Percentiles rank a stretch among this genome's conserved stretches.
Evolutionary conservation across 2,888 invertebrate genomes (phyloP).

Genomic region (Watsonalla cultraria): DNA sequence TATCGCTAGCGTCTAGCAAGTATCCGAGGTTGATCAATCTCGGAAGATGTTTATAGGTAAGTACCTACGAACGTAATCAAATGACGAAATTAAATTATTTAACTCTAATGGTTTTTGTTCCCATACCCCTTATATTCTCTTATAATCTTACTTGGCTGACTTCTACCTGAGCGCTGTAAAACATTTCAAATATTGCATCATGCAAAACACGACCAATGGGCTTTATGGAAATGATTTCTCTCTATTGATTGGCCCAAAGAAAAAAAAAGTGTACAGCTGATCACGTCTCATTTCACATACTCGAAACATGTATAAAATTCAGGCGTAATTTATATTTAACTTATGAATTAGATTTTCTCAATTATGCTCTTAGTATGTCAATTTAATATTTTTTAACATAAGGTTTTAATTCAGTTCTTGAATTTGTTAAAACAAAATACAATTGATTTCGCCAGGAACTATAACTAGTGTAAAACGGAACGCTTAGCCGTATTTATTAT

Average conservation of each 20-base stretch:
- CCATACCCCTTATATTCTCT: background rate
- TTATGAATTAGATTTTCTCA: no score
- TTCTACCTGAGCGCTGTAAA: constrained; percentile 29
- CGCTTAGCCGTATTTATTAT: constrained; percentile 7
- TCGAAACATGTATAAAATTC: background rate
- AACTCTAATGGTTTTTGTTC: no score
- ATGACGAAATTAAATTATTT: no score
- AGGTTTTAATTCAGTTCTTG: no score
- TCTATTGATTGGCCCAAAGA: constrained; percentile 20
- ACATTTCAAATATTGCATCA: constrained; percentile 48
- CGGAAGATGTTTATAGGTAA: no score
- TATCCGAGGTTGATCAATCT: no score
- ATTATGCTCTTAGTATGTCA: no score
- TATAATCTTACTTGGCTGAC: background rate
- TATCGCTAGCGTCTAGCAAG: no score
- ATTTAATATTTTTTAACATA: no score
- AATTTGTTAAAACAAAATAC: no score
- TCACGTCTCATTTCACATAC: constrained; percentile 14
- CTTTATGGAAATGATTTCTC: constrained; percentile 2
- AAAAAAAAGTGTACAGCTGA: background rate
- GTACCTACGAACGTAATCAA: no score
- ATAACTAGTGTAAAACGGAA: constrained; percentile 22
- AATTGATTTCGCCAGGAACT: background rate
- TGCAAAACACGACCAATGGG: constrained; percentile 22
- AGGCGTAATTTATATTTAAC: no score